phyloP scores from a whole-genome alignment of 2,888 invertebrate genomes.

The Plemyria rubiginata region DNA sequence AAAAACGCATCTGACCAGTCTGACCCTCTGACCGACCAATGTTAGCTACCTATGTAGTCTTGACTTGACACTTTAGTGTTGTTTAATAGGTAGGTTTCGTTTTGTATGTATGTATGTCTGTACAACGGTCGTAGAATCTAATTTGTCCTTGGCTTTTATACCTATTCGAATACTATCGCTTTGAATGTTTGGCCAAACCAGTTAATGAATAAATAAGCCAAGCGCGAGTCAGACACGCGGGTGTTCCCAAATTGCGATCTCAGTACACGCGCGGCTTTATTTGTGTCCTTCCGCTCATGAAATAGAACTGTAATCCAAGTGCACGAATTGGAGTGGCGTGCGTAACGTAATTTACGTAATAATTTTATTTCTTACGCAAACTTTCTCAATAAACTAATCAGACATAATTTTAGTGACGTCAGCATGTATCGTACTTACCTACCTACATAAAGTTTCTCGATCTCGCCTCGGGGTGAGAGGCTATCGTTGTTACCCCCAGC shows the following conservation, averaged over 20 bases:
- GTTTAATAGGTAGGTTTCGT: no score
- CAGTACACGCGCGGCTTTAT: no score
- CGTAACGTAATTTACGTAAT: no score
- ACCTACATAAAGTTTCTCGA: constrained; percentile 30
- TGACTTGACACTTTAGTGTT: no score
- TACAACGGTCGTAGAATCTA: neutral
- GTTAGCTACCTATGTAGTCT: no score
- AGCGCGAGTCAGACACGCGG: neutral
- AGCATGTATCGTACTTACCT: neutral
- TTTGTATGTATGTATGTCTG: neutral
- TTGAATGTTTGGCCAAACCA: neutral
- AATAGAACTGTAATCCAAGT: neutral
- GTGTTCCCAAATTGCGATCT: neutral
- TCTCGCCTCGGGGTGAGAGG: constrained; percentile 11
- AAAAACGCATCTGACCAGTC: no score
- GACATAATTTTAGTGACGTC: neutral
- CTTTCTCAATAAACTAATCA: neutral
- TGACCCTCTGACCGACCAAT: no score
- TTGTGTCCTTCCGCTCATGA: neutral
- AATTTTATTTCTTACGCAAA: neutral
- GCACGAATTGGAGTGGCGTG: no score
- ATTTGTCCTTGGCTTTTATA: neutral
- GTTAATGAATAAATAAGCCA: neutral
- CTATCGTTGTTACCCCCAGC: constrained; percentile 37
- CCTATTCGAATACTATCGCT: neutral